Percentiles rank a stretch among this genome's conserved stretches.
Conservation (phyloP, 2,888 invertebrate genomes). For the Sympetrum striolatum region DNA sequence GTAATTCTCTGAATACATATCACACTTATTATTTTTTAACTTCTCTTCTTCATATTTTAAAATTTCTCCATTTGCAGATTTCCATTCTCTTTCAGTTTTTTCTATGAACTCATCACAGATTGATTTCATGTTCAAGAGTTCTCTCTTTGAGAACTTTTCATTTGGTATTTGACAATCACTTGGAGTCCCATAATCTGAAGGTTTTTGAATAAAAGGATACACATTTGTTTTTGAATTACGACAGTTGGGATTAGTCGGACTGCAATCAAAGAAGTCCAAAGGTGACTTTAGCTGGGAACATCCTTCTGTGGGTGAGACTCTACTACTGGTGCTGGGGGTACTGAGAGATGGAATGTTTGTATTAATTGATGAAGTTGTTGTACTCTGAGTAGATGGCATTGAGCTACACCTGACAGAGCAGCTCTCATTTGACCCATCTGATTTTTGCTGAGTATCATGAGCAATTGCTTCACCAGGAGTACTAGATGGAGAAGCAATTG, state of each 20-base stretch:
- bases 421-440: background rate
- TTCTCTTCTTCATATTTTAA: slow-evolving; percentile 11
- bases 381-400: background rate
- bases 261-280: background rate
- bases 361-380: background rate
- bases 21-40: background rate
- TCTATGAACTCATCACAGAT: background rate
- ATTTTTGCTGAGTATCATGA: background rate
- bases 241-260: background rate
- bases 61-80: background rate
- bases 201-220: background rate
- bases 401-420: background rate
- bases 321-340: background rate
- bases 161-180: background rate
- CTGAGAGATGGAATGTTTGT: slow-evolving; percentile 2
- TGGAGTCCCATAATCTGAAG: background rate
- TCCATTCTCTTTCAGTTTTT: background rate
- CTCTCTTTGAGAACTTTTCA: background rate
- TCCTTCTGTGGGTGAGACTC: background rate
- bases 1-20: background rate
- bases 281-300: background rate
- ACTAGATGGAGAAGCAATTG: background rate
- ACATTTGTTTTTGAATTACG: background rate
- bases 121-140: background rate
- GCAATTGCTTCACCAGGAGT: background rate